Evolutionary conservation across 2,888 invertebrate genomes (phyloP).

Genomic region (Dicyrtoma fusca): DNA sequence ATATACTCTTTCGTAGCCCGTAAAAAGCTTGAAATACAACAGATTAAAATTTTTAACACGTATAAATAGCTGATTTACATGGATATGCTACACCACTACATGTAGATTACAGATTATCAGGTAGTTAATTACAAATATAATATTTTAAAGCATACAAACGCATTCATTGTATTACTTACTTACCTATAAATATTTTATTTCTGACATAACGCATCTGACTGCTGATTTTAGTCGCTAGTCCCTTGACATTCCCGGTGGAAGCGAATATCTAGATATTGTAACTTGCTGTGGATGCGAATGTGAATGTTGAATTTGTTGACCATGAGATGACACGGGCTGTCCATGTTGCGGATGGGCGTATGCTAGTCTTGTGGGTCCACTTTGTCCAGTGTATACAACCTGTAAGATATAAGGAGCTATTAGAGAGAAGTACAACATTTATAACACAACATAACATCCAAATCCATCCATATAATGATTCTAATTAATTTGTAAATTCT

Average conservation of each 20-base stretch:
- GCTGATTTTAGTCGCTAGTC: constrained; percentile 24
- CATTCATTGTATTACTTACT: too few relatives aligned
- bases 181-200: too few relatives aligned
- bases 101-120: too few relatives aligned
- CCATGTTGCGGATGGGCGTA: constrained; percentile 45
- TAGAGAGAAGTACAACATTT: too few relatives aligned
- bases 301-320: constrained; percentile 37
- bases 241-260: constrained; percentile 49
- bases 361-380: constrained; percentile 41
- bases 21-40: background rate
- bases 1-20: too few relatives aligned
- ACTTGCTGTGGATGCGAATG: constrained; percentile 41
- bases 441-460: too few relatives aligned
- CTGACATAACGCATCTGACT: too few relatives aligned
- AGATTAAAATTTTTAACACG: too few relatives aligned
- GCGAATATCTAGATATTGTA: constrained; percentile 42
- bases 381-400: constrained; percentile 45
- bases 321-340: constrained; percentile 33
- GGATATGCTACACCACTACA: too few relatives aligned
- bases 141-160: background rate
- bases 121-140: background rate
- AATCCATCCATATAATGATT: too few relatives aligned
- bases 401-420: constrained; percentile 23
- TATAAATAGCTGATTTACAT: too few relatives aligned
- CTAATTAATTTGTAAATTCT: background rate